Percentiles rank a stretch among this genome's conserved stretches.
phyloP scores from a whole-genome alignment of 2,888 invertebrate species.

The Drosophila pegasa region DNA sequence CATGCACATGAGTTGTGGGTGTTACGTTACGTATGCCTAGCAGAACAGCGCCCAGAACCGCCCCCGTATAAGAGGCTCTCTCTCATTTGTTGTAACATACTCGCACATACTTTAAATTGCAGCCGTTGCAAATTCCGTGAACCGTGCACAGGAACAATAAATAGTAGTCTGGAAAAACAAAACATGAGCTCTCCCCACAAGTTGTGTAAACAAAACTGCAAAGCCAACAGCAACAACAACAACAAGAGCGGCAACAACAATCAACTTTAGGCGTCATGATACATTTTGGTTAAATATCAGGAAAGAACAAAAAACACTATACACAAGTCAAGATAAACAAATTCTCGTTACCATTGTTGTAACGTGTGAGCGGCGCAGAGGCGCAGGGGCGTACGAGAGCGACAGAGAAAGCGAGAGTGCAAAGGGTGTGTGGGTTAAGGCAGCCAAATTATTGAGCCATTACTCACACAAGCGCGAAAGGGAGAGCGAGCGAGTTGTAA shows the following conservation, averaged over 20 bases:
- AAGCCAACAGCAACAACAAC: slow-evolving; percentile 43
- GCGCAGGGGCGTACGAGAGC: not conserved
- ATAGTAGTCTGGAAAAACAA: slow-evolving; percentile 59
- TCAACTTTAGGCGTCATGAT: slow-evolving; percentile 76
- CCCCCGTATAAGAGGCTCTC: not conserved
- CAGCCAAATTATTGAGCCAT: slow-evolving; percentile 74
- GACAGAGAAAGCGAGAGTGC: not conserved
- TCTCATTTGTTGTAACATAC: slow-evolving; percentile 52
- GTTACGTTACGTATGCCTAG: slow-evolving; percentile 8
- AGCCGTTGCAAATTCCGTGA: slow-evolving; percentile 68
- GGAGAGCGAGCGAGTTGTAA: not conserved
- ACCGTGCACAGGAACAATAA: slow-evolving; percentile 75
- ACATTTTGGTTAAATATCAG: slow-evolving; percentile 76
- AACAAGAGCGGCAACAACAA: slow-evolving; percentile 45
- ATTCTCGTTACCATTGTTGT: slow-evolving; percentile 74
- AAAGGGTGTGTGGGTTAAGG: slow-evolving; percentile 16
- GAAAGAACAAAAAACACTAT: slow-evolving; percentile 52
- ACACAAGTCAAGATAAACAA: slow-evolving; percentile 75
- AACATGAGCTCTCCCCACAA: slow-evolving; percentile 62
- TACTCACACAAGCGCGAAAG: slow-evolving; percentile 58
- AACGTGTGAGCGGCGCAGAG: slow-evolving; percentile 28
- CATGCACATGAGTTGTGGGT: not conserved
- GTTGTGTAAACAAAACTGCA: slow-evolving; percentile 73
- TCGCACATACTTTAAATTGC: slow-evolving; percentile 62
- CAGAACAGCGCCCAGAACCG: not conserved